phyloP scores from a whole-genome alignment of 2,113 vertebrate genomes.

The Triplophysa tibetana region DNA sequence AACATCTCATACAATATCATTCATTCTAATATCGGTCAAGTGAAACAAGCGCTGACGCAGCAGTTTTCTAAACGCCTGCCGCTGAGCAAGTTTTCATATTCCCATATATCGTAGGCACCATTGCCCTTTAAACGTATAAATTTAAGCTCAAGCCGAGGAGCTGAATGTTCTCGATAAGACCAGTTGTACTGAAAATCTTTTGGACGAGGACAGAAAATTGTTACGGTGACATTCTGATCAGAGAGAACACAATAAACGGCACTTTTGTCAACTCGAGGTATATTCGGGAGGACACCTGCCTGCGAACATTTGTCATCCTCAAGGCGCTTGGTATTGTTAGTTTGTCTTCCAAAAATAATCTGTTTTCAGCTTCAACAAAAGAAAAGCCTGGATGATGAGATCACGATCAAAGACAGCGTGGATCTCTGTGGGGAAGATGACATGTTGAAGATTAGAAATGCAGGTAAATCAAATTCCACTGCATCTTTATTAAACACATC shows the following conservation, averaged over 20 bases:
- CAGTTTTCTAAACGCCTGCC: not conserved
- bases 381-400: not conserved
- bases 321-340: conserved; percentile 29
- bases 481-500: conserved; percentile 21
- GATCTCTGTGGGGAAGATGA: conserved; percentile 36
- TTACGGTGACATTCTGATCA: conserved; percentile 24
- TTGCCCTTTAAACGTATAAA: not conserved
- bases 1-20: conserved; percentile 8
- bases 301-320: conserved; percentile 35
- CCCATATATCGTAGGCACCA: not conserved
- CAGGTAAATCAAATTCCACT: conserved; percentile 15
- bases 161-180: conserved; percentile 22
- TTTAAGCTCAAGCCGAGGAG: conserved; percentile 1
- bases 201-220: conserved; percentile 2
- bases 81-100: not conserved
- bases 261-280: conserved; percentile 2
- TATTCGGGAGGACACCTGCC: conserved; percentile 32
- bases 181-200: not conserved
- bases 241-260: conserved; percentile 14
- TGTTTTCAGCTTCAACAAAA: conserved; percentile 11
- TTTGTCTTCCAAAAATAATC: conserved; percentile 40
- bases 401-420: conserved; percentile 17
- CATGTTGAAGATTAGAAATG: conserved; percentile 23
- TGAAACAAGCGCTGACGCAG: not conserved
- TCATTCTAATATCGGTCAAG: conserved; percentile 3